Percentiles rank a stretch among this genome's conserved stretches.
These are phyloP conservation scores for Drosophila hawaiiensis DNA, from an alignment of 2,888 invertebrate genomes.

Conservation along the genomic window DNA sequence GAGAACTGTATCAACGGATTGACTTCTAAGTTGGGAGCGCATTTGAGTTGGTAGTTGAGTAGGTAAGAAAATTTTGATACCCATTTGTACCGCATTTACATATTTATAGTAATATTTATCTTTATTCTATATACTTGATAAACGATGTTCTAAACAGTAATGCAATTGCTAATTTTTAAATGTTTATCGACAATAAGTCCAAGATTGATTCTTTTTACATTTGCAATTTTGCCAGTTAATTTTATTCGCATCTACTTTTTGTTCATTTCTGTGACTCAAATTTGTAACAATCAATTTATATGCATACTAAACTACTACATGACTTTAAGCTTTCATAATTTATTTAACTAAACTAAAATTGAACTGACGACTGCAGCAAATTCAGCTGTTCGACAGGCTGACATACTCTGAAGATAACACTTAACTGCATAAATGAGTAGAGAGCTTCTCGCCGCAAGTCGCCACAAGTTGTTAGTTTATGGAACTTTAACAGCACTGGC, in stretches of 20 bases:
- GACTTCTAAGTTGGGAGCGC: not conserved
- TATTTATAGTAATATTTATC: not conserved
- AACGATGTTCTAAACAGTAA: not conserved
- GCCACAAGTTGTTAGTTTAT: conserved; percentile 9
- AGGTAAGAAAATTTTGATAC: not conserved
- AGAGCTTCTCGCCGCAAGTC: not conserved
- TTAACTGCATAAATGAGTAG: not conserved
- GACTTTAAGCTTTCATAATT: not conserved
- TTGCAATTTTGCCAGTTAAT: not conserved
- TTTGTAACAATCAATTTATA: not conserved
- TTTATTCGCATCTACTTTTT: not conserved
- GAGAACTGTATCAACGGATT: conserved; percentile 3
- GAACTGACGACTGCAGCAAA: not conserved
- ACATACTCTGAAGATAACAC: not conserved
- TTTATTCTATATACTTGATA: not conserved
- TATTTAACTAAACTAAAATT: not conserved
- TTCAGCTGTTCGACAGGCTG: not conserved
- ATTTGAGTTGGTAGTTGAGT: not conserved
- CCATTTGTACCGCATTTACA: not conserved
- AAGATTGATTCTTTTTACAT: not conserved
- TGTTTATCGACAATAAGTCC: not conserved
- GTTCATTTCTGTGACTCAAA: not conserved
- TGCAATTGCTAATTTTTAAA: not conserved
- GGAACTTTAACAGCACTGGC: conserved; percentile 26
- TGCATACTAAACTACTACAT: not conserved